phyloP scores from a whole-genome alignment of 1,140 invertebrate species.

The Radopholus similis region DNA sequence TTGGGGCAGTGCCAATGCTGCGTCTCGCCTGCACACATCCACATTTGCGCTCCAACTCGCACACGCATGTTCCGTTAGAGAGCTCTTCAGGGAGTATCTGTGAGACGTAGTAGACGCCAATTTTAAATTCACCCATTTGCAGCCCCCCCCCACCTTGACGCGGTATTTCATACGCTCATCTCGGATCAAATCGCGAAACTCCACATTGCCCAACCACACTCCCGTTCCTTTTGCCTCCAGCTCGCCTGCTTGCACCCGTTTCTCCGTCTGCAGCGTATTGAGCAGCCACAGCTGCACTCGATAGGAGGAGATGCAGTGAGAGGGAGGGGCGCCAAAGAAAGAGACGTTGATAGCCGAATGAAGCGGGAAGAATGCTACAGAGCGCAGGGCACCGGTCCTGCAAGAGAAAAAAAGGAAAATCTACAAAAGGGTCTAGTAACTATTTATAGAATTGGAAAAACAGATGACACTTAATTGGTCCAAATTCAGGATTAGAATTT shows the following conservation, averaged over 20 bases:
- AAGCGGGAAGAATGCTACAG: not conserved
- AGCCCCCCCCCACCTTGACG: too few species aligned
- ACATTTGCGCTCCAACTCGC: constrained; percentile 4
- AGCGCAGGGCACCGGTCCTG: not conserved
- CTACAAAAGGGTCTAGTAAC: too few species aligned
- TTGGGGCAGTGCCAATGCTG: not conserved
- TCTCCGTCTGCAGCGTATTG: not conserved
- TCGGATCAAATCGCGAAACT: too few species aligned
- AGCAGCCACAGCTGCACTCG: not conserved
- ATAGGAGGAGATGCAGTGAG: not conserved
- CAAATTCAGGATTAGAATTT: too few species aligned
- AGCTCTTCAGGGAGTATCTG: too few species aligned
- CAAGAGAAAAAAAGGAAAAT: not conserved
- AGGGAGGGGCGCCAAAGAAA: constrained; percentile 2
- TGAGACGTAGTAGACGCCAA: too few species aligned
- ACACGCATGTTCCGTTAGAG: not conserved
- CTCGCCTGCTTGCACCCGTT: not conserved
- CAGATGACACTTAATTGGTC: too few species aligned
- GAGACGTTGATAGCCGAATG: constrained; percentile 4
- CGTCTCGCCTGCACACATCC: not conserved
- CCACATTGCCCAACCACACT: too few species aligned
- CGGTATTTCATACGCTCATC: too few species aligned
- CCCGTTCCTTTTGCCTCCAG: too few species aligned
- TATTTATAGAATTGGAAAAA: too few species aligned
- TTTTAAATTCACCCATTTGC: too few species aligned